Conservation (phyloP, 2,113 vertebrate species). For the Aleadryas rufinucha region DNA sequence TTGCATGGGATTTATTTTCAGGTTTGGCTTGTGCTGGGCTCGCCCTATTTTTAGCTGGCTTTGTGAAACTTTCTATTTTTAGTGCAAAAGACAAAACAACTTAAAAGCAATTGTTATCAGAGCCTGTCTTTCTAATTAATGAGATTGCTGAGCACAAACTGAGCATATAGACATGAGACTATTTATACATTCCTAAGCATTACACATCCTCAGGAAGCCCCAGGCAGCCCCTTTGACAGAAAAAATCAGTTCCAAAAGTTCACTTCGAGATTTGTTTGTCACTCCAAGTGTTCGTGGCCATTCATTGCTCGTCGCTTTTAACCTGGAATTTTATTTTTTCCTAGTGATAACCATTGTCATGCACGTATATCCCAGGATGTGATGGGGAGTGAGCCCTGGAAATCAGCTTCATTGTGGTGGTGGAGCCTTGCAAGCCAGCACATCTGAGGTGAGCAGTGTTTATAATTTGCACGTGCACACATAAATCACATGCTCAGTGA, state of each 20-base stretch:
- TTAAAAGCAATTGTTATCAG: neutral
- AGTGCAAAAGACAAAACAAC: neutral
- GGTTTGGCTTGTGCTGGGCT: neutral
- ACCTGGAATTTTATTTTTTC: neutral
- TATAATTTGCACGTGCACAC: neutral
- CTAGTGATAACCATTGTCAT: fast-evolving
- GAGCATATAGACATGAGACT: neutral
- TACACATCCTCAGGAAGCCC: neutral
- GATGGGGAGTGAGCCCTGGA: neutral
- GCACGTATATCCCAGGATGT: no score
- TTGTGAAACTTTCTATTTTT: constrained; percentile 24
- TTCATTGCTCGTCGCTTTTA: neutral
- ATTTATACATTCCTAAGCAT: neutral
- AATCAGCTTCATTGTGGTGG: neutral
- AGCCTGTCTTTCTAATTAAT: constrained; percentile 34
- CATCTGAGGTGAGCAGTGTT: neutral
- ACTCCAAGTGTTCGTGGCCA: neutral
- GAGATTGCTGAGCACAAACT: neutral
- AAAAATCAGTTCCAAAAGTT: neutral
- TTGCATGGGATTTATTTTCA: neutral
- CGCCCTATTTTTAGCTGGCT: neutral
- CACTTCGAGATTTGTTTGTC: neutral
- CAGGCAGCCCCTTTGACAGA: neutral
- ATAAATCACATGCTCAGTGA: neutral
- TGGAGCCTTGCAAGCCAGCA: neutral